A percentile compares a stretch with the other conserved stretches of the same genome.
phyloP scores from a whole-genome alignment of 2,113 vertebrate genomes.

The Aythya baeri region DNA sequence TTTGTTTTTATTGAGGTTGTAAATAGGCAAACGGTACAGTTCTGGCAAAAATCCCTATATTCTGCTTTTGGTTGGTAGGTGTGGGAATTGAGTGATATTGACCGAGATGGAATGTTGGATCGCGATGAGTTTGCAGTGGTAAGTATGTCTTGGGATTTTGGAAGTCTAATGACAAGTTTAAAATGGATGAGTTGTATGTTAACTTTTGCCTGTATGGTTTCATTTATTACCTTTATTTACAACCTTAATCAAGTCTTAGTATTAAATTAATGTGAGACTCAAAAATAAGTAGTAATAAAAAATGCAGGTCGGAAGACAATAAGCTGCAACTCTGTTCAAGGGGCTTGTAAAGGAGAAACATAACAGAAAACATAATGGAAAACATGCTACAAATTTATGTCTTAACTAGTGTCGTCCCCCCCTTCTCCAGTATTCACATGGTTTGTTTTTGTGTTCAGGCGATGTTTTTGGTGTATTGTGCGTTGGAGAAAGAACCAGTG shows the following conservation, averaged over 20 bases:
- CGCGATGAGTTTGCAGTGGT: slow-evolving; percentile 99
- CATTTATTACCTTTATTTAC: neutral
- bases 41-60: neutral
- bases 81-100: slow-evolving; percentile 97
- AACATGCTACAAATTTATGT: neutral
- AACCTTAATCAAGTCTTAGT: neutral
- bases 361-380: neutral
- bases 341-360: neutral
- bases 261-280: neutral
- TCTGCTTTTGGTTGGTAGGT: slow-evolving; percentile 81
- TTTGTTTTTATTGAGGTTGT: neutral
- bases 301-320: neutral
- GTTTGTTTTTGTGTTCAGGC: slow-evolving; percentile 79
- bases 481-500: slow-evolving; percentile 94
- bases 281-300: neutral
- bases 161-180: neutral
- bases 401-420: neutral
- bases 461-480: slow-evolving; percentile 98
- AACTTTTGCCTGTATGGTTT: neutral
- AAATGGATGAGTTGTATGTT: neutral
- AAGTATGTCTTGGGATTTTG: slow-evolving; percentile 70
- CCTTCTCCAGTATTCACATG: neutral
- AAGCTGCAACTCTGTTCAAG: neutral
- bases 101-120: slow-evolving; percentile 97
- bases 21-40: neutral